Conservation (phyloP, 2,797 vertebrate species). For the Artibeus jamaicensis region DNA sequence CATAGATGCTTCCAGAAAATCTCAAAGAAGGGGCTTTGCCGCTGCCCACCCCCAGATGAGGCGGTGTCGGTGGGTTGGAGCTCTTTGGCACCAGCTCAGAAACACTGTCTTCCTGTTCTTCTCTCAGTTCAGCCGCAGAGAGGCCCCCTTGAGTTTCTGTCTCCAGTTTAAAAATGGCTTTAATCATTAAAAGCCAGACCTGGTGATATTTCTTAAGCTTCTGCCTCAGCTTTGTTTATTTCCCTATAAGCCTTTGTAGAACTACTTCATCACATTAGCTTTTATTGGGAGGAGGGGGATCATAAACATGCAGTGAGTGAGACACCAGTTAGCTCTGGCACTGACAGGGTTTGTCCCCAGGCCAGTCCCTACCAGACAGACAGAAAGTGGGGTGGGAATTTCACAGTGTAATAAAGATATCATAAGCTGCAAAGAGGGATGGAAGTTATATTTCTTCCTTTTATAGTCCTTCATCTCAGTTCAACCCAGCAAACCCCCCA, state of each 20-base stretch:
- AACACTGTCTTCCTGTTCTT: neutral
- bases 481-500: neutral
- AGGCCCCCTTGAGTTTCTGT: neutral
- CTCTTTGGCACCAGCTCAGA: neutral
- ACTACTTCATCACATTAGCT: conserved; percentile 14
- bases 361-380: neutral
- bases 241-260: conserved; percentile 27
- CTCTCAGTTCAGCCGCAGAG: neutral
- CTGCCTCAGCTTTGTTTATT: conserved; percentile 25
- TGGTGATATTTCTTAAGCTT: conserved; percentile 29
- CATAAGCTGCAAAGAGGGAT: neutral
- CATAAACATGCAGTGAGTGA: neutral
- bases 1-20: neutral
- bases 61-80: neutral
- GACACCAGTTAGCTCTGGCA: neutral
- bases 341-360: neutral
- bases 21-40: neutral
- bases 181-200: neutral
- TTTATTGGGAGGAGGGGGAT: neutral
- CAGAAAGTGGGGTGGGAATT: neutral
- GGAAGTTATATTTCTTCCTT: neutral
- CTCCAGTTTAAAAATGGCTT: conserved; percentile 28
- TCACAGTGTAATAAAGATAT: neutral
- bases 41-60: neutral
- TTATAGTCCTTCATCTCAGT: neutral